These are phyloP conservation scores for Ceraclea dissimilis DNA, from an alignment of 2,888 invertebrate genomes.

Conservation along the genomic window DNA sequence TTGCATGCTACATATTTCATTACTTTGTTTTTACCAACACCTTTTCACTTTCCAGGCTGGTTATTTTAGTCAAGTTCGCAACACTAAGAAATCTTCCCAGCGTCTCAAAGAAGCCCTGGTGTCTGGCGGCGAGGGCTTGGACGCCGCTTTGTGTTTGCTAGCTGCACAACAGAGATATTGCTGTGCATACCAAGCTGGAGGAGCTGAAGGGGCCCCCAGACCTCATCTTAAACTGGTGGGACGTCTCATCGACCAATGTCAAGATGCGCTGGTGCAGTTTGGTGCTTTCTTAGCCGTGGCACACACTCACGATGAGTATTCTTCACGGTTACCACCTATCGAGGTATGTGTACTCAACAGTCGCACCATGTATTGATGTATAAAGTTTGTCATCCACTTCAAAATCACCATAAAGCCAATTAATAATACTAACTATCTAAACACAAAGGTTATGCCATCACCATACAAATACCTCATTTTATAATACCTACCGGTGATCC, in stretches of 20 bases:
- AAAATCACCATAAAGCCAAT: no score
- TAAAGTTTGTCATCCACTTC: no score
- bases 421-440: no score
- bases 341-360: constrained; percentile 40
- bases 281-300: constrained; percentile 92
- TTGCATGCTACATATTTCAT: no score
- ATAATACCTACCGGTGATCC: no score
- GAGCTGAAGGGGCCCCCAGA: constrained; percentile 60
- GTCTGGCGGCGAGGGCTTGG: constrained; percentile 72
- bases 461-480: no score
- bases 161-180: constrained; percentile 97
- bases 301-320: constrained; percentile 91
- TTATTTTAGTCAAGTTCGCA: constrained; percentile 93
- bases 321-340: constrained; percentile 78
- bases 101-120: constrained; percentile 92
- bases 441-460: no score
- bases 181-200: constrained; percentile 78
- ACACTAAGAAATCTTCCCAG: constrained; percentile 91
- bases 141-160: constrained; percentile 84
- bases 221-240: constrained; percentile 86
- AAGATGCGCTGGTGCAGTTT: constrained; percentile 96
- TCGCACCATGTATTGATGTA: no score
- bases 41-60: constrained; percentile 85
- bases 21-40: no score
- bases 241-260: constrained; percentile 83